Conservation (phyloP, 2,888 invertebrate genomes). For the Cosmia pyralina region DNA sequence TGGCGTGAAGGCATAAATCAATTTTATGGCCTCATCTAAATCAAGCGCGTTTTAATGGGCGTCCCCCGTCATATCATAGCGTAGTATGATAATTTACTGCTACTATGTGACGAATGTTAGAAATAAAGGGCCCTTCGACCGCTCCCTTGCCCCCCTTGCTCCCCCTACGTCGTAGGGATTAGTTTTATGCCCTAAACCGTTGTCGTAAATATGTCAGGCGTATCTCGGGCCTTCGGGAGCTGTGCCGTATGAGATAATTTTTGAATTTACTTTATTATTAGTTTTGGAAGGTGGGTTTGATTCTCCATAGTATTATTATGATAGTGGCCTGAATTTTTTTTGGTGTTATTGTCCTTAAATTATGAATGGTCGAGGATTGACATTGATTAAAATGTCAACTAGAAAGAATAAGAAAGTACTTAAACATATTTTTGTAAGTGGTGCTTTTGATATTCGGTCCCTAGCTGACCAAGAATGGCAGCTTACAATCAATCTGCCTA, state of each 20-base stretch:
- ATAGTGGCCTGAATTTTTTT: not conserved
- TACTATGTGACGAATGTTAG: conserved; percentile 91
- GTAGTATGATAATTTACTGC: conserved; percentile 91
- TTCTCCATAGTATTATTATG: conserved; percentile 5
- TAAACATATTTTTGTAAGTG: not conserved
- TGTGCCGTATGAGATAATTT: conserved; percentile 86
- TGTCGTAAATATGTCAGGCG: conserved; percentile 89
- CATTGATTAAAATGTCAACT: too few species aligned
- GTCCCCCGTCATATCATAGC: conserved; percentile 91
- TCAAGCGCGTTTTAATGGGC: conserved; percentile 91
- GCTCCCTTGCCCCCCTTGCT: conserved; percentile 63
- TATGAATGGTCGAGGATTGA: too few species aligned
- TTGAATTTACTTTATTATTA: conserved; percentile 84
- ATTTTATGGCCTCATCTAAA: conserved; percentile 91
- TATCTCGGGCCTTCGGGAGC: conserved; percentile 81
- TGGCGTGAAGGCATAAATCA: conserved; percentile 91
- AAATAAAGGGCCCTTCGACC: conserved; percentile 87
- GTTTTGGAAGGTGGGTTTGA: conserved; percentile 52
- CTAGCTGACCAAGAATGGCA: too few species aligned
- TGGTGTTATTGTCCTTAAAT: not conserved
- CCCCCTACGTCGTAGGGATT: conserved; percentile 82
- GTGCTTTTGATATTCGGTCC: not conserved
- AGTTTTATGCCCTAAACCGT: conserved; percentile 88
- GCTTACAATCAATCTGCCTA: too few species aligned
- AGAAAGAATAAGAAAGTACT: not conserved